These are phyloP conservation scores for Augiades crinisus DNA, from an alignment of 2,888 invertebrate species.

Conservation along the genomic window DNA sequence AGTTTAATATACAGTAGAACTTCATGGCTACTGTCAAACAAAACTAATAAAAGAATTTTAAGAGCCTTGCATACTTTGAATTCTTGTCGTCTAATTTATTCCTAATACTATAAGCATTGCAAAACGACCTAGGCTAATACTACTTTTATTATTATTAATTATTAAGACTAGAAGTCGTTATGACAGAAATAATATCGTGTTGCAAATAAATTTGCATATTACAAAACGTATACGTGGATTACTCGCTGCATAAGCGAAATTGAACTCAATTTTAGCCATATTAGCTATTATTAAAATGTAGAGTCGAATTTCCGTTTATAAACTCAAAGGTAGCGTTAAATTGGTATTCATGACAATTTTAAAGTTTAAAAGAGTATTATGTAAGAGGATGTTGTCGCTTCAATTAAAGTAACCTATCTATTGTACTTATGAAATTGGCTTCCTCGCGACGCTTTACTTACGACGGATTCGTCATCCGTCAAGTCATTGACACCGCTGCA, in stretches of 20 bases:
- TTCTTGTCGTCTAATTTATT: too few species aligned
- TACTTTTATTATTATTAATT: background rate
- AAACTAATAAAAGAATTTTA: too few species aligned
- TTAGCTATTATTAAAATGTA: background rate
- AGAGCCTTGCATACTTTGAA: too few species aligned
- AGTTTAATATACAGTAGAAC: too few species aligned
- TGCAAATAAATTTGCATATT: conserved; percentile 8
- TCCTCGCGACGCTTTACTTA: conserved; percentile 24
- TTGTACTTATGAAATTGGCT: conserved; percentile 3
- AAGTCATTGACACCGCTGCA: conserved; percentile 77
- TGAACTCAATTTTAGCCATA: background rate
- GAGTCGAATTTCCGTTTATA: background rate
- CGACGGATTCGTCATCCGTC: conserved; percentile 66
- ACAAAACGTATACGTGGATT: background rate
- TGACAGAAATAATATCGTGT: conserved; percentile 4
- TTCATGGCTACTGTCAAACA: too few species aligned
- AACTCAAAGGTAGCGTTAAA: background rate
- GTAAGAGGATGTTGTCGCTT: background rate
- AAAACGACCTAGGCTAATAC: background rate
- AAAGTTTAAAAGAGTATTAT: background rate
- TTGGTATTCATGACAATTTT: background rate
- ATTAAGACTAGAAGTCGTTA: conserved; percentile 9
- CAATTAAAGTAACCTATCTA: conserved; percentile 2
- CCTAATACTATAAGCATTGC: too few species aligned
- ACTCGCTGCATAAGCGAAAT: background rate